Evolutionary conservation across 2,113 vertebrate genomes (phyloP).

Genomic region (Prietella phreatophila): DNA sequence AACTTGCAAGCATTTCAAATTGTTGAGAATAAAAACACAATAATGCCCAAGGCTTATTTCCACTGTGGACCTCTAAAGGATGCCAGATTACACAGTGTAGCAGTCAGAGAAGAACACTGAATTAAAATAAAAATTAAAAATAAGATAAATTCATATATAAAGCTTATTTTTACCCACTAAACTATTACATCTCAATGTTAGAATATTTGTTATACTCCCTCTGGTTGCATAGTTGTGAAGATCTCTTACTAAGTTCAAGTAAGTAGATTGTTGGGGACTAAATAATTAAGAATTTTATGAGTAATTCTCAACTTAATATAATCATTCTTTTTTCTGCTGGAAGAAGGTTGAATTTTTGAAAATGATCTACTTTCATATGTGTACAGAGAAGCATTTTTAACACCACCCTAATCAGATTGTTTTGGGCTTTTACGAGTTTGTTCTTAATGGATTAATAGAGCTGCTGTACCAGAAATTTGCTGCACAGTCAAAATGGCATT

Average conservation of each 20-base stretch:
- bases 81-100: no score
- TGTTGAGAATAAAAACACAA: no score
- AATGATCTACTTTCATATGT: background rate
- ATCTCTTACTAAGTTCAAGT: background rate
- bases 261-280: background rate
- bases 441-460: background rate
- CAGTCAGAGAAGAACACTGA: no score
- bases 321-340: background rate
- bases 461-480: background rate
- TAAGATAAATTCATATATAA: no score
- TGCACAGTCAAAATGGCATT: background rate
- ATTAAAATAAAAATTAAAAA: no score
- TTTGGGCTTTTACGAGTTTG: background rate
- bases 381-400: background rate
- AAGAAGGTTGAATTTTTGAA: background rate
- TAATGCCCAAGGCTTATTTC: no score
- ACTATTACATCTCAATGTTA: no score
- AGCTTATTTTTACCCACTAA: no score
- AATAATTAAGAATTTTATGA: background rate
- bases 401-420: background rate
- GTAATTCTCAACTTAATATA: background rate
- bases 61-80: no score
- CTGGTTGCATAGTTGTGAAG: background rate
- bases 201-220: no score
- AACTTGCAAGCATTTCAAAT: no score